Evolutionary conservation across 1,140 invertebrate species (phyloP), one percentile per base, ranked within the genome.

Genomic region (Drosophila simulans): DNA sequence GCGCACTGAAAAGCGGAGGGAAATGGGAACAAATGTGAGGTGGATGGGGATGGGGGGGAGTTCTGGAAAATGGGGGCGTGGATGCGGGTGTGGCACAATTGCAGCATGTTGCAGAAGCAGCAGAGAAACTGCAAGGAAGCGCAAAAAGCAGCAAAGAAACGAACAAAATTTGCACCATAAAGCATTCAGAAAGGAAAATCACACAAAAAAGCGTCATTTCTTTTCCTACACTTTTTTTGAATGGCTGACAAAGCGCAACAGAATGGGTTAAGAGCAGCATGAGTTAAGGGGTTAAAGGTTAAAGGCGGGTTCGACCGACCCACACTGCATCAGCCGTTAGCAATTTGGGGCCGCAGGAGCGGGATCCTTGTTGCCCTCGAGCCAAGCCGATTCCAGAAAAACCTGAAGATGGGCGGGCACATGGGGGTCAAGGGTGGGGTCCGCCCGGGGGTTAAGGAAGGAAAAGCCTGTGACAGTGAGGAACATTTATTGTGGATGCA

Each of bases 161-260:
- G 65, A 72, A 76, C 57, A 80, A 65, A 74, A 57, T 68, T 77
- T 77, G 42, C 42, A 46, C 51, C 62, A 84, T 66, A 80, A 85
- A 76, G 71, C 70, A 85, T 34, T 42, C 37, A 77, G 48, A 60
- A 80, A 51, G 15, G 48, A 37, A 43, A 42, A 48, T 52, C 40
- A 56, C 12, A 62, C n/a, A 37, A 13, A 37, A 52, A 42, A 46
- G 22, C 17, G 34, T n/a, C 15, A 66, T 59, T 56, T 59, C 22
- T 2, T 53, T 27, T 1, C 13, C 17, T n/a, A n/a, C 12, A 3
- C 12, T 0, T 48, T 39, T 66, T 42, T 45, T 45, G 58, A 85
- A 68, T 64, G 80, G 71, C 76, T 82, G 82, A 86, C 74, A 86
- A 86, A 85, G 78, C 68, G 72, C 65, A 66, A 81, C 59, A 53